Evolutionary conservation across 2,888 invertebrate species (phyloP).

Genomic region (Dioctria linearis): DNA sequence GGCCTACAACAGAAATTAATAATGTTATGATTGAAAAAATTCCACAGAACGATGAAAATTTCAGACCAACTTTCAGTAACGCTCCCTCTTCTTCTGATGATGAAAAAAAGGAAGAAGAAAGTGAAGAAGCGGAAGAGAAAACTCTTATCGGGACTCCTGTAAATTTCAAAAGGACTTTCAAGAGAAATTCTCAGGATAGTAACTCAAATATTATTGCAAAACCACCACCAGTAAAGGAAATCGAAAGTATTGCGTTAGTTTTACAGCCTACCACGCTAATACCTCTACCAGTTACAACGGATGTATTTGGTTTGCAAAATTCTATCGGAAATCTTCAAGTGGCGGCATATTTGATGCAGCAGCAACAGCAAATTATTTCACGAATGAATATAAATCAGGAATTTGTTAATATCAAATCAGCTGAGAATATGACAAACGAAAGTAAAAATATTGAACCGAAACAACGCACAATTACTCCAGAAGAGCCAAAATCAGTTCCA

Average conservation of each 20-base stretch:
- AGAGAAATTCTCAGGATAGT: constrained; percentile 20
- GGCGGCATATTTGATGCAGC: constrained; percentile 69
- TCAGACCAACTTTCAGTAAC: not conserved
- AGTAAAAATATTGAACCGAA: too few relatives aligned
- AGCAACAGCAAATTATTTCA: constrained; percentile 62
- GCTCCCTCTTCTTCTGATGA: not conserved
- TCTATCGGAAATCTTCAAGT: constrained; percentile 70
- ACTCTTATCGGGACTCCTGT: constrained; percentile 70
- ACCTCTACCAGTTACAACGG: constrained; percentile 69
- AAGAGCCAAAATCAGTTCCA: not conserved
- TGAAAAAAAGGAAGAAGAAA: not conserved
- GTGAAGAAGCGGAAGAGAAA: constrained; percentile 64
- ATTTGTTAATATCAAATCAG: not conserved
- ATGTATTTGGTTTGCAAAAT: constrained; percentile 69
- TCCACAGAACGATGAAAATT: not conserved
- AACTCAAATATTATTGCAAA: constrained; percentile 62
- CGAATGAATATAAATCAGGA: not conserved
- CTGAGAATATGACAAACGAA: not conserved
- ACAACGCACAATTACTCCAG: not conserved
- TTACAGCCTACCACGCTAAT: constrained; percentile 70
- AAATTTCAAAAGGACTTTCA: constrained; percentile 66
- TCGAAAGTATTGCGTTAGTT: constrained; percentile 68
- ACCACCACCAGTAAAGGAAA: constrained; percentile 59
- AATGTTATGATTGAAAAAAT: not conserved
- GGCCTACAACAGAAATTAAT: constrained; percentile 31